A percentile compares a stretch with the other conserved stretches of the same genome.
Evolutionary conservation across 2,888 invertebrate species (phyloP).

Genomic region (Eupithecia inturbata): DNA sequence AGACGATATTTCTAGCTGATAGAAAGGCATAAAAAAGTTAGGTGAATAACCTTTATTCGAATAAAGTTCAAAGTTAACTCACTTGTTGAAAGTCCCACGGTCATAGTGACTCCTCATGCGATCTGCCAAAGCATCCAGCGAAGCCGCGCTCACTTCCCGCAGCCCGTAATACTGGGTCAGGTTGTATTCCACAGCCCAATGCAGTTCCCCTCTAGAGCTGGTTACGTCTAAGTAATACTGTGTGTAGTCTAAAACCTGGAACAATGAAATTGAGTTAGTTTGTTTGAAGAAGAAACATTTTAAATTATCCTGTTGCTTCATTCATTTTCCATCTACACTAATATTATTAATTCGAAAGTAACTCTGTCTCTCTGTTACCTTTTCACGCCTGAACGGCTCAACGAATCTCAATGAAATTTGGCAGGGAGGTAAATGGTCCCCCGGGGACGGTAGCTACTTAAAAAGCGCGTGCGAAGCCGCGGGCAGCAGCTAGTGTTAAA

Average conservation of each 20-base stretch:
- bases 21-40: neutral
- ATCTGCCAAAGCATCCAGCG: slow-evolving; percentile 91
- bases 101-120: slow-evolving; percentile 89
- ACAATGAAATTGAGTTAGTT: slow-evolving; percentile 20
- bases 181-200: slow-evolving; percentile 94
- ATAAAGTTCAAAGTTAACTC: slow-evolving; percentile 54
- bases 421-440: too few relatives aligned
- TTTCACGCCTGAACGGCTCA: too few relatives aligned
- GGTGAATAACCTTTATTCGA: neutral
- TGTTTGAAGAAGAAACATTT: neutral
- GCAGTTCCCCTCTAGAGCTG: slow-evolving; percentile 87
- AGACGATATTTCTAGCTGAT: neutral
- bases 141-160: slow-evolving; percentile 89
- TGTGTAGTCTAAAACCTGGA: slow-evolving; percentile 93
- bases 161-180: slow-evolving; percentile 93
- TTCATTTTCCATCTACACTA: too few relatives aligned
- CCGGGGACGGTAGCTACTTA: too few relatives aligned
- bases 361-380: too few relatives aligned
- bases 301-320: neutral
- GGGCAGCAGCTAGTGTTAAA: too few relatives aligned
- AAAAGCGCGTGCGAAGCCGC: too few relatives aligned
- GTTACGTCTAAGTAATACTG: slow-evolving; percentile 95
- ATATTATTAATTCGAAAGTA: too few relatives aligned
- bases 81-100: slow-evolving; percentile 89
- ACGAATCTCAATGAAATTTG: too few relatives aligned